These are phyloP conservation scores for Ophraella communa DNA, from an alignment of 2,888 invertebrate genomes.

Conservation along the genomic window DNA sequence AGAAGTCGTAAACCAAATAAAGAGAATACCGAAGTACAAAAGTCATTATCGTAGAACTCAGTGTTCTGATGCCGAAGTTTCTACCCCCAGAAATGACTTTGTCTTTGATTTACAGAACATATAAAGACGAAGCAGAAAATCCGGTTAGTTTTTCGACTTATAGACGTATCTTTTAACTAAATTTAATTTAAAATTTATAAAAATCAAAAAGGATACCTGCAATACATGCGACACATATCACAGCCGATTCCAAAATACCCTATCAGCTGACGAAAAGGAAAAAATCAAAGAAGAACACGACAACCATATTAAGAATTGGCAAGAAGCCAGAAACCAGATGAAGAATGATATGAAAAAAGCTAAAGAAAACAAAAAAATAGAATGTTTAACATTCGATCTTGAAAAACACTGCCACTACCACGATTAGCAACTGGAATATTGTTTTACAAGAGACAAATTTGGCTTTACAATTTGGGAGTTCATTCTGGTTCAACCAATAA, in stretches of 20 bases:
- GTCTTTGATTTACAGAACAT: background rate
- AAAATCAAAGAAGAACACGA: constrained; percentile 24
- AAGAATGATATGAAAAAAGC: constrained; percentile 25
- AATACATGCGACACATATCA: constrained; percentile 16
- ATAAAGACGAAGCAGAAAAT: constrained; percentile 17
- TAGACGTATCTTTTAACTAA: constrained; percentile 9
- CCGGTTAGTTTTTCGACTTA: constrained; percentile 19
- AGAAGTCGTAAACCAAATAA: constrained; percentile 15
- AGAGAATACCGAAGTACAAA: constrained; percentile 15
- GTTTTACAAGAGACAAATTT: constrained; percentile 31
- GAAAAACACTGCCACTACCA: constrained; percentile 31
- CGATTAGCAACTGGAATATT: constrained; percentile 25
- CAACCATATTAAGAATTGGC: constrained; percentile 17
- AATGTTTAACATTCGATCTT: constrained; percentile 31
- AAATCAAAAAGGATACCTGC: constrained; percentile 17
- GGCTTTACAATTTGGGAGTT: constrained; percentile 28
- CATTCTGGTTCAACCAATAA: constrained; percentile 27
- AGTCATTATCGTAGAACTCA: constrained; percentile 15
- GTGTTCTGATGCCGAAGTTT: constrained; percentile 6
- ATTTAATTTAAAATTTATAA: constrained; percentile 19
- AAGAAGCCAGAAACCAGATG: constrained; percentile 23
- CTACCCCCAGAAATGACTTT: constrained; percentile 15
- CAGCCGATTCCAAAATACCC: constrained; percentile 1
- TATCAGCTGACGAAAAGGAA: constrained; percentile 11
- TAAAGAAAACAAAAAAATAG: constrained; percentile 22